Evolutionary conservation across 2,888 invertebrate species (phyloP).

Genomic region (Onchidella celtica): DNA sequence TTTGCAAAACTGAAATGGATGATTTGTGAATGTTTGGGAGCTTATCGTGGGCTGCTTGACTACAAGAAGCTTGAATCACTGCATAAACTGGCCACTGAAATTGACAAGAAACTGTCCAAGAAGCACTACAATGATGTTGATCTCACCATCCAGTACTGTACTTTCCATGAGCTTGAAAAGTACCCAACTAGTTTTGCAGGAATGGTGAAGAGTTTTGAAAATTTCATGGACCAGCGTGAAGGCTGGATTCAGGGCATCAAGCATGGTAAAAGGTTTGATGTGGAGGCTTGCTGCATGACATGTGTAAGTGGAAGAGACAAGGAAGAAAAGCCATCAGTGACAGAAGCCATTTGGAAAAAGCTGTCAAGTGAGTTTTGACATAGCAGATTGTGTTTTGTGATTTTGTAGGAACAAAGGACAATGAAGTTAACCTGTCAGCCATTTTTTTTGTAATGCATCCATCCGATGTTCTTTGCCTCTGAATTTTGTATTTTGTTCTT

Average conservation of each 20-base stretch:
- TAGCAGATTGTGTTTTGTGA: too few relatives aligned
- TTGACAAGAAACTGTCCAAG: conserved; percentile 38
- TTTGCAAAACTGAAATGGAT: conserved; percentile 10
- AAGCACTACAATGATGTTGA: conserved; percentile 31
- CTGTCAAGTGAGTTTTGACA: neutral
- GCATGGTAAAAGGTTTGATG: neutral
- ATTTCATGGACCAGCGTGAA: conserved; percentile 30
- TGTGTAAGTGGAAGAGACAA: conserved; percentile 10
- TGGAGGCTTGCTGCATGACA: conserved; percentile 23
- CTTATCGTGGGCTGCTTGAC: conserved; percentile 16
- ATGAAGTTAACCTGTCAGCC: too few relatives aligned
- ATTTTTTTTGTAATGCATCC: too few relatives aligned
- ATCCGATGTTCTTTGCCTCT: too few relatives aligned
- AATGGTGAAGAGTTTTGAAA: conserved; percentile 39
- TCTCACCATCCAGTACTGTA: conserved; percentile 25
- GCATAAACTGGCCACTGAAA: neutral
- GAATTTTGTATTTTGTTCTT: too few relatives aligned
- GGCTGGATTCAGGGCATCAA: conserved; percentile 32
- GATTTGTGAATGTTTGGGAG: conserved; percentile 17
- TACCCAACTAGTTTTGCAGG: conserved; percentile 30
- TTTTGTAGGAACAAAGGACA: too few relatives aligned
- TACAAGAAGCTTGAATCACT: neutral
- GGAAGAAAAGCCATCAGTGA: conserved; percentile 26
- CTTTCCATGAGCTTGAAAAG: conserved; percentile 4
- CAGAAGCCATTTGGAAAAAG: neutral